phyloP scores from a whole-genome alignment of 2,113 vertebrate genomes.

The Dromas ardeola region DNA sequence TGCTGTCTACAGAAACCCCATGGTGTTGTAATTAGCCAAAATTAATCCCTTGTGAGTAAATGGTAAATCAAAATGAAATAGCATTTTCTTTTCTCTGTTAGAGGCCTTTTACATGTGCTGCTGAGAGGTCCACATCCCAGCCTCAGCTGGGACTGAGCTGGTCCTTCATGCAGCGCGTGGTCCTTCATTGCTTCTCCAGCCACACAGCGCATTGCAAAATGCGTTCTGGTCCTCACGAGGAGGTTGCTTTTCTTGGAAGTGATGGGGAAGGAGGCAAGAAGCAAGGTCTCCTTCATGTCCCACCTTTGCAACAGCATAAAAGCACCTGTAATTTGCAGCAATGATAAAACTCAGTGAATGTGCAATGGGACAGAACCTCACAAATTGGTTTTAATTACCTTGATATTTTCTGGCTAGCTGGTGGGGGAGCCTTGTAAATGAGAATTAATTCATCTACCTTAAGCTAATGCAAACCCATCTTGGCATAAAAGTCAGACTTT shows the following conservation, averaged over 20 bases:
- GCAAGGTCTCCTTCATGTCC: neutral
- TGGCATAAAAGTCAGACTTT: constrained; percentile 66
- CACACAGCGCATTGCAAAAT: neutral
- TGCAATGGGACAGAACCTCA: constrained; percentile 55
- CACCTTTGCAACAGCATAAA: constrained; percentile 7
- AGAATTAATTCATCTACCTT: constrained; percentile 68
- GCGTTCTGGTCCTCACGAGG: neutral
- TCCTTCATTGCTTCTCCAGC: neutral
- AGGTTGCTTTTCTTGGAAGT: neutral
- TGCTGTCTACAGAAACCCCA: neutral
- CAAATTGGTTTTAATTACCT: constrained; percentile 68
- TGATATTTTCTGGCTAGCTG: constrained; percentile 54
- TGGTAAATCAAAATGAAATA: neutral
- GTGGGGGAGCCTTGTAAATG: constrained; percentile 57
- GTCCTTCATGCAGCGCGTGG: fast-evolving
- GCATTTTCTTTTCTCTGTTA: neutral
- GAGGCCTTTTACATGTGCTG: neutral
- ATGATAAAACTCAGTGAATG: constrained; percentile 28
- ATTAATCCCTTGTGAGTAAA: neutral
- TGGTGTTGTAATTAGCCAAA: neutral
- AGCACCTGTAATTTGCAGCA: constrained; percentile 51
- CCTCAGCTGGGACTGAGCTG: neutral
- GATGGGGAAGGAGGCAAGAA: neutral
- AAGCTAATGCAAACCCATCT: constrained; percentile 68
- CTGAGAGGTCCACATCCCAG: neutral